Conservation (phyloP, 1,140 invertebrate species). For the Ylistrum balloti region DNA sequence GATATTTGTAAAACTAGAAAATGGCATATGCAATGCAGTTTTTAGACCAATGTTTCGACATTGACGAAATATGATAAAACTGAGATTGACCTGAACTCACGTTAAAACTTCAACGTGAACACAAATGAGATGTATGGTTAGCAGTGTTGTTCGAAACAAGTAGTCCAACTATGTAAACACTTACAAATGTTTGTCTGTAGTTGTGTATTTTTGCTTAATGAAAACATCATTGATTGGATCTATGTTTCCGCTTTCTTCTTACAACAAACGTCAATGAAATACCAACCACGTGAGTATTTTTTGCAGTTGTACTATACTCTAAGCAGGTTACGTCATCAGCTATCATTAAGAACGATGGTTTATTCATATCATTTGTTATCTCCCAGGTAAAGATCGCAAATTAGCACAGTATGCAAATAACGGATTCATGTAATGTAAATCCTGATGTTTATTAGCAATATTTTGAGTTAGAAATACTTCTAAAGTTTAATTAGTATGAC, state of each 20-base stretch:
- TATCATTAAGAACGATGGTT: neutral
- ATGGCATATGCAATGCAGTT: neutral
- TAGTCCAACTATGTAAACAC: too few species aligned
- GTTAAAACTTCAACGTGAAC: neutral
- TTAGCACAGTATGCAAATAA: neutral
- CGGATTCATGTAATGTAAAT: neutral
- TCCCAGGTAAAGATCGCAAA: neutral
- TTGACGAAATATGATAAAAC: neutral
- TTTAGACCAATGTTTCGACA: neutral
- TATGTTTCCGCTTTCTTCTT: too few species aligned
- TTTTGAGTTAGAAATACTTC: neutral
- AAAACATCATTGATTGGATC: too few species aligned
- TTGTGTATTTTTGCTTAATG: too few species aligned
- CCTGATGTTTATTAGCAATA: neutral
- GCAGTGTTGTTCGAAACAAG: neutral
- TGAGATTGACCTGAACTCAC: neutral
- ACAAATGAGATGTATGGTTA: neutral
- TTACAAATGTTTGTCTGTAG: too few species aligned
- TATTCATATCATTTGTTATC: neutral
- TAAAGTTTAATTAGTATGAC: slow-evolving; percentile 8
- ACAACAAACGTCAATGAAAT: too few species aligned
- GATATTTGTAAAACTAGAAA: neutral
- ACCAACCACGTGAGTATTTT: too few species aligned
- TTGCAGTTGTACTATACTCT: neutral
- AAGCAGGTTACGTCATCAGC: neutral